A percentile compares a stretch with the other conserved stretches of the same genome.
phyloP scores from a whole-genome alignment of 37 sponge, comb jelly and placozoan species.

The Geodia barretti region DNA sequence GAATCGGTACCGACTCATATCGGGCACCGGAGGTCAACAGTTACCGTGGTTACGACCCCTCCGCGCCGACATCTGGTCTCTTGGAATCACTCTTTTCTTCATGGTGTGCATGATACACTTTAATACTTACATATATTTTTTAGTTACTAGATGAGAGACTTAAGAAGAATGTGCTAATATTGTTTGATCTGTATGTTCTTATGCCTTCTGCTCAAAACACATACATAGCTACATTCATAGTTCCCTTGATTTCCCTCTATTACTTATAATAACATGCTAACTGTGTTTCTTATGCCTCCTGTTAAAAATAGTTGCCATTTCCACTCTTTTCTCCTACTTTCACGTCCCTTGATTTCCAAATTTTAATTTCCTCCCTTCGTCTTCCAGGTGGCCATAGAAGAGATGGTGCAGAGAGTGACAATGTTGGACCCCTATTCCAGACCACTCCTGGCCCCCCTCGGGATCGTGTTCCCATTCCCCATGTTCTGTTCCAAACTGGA shows the following conservation, averaged over 20 bases:
- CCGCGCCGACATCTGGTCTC: slow-evolving; percentile 80
- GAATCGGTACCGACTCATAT: slow-evolving; percentile 74
- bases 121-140: background rate
- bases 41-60: slow-evolving; percentile 63
- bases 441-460: slow-evolving; percentile 61
- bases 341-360: no score
- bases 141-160: background rate
- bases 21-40: slow-evolving; percentile 77
- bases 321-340: no score
- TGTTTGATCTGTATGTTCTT: no score
- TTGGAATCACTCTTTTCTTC: slow-evolving; percentile 81
- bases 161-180: no score
- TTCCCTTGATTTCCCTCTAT: no score
- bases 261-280: no score
- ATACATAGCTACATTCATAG: no score
- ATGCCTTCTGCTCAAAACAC: no score
- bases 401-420: slow-evolving; percentile 27
- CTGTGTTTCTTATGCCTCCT: no score
- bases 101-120: slow-evolving; percentile 48
- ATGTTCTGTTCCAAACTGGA: slow-evolving; percentile 71
- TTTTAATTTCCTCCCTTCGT: no score
- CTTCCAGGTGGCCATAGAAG: slow-evolving; percentile 53
- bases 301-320: no score
- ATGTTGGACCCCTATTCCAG: slow-evolving; percentile 33
- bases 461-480: slow-evolving; percentile 79